A percentile compares a stretch with the other conserved stretches of the same genome.
phyloP scores from a whole-genome alignment of 2,797 vertebrate species.

The Apogon talboti region DNA sequence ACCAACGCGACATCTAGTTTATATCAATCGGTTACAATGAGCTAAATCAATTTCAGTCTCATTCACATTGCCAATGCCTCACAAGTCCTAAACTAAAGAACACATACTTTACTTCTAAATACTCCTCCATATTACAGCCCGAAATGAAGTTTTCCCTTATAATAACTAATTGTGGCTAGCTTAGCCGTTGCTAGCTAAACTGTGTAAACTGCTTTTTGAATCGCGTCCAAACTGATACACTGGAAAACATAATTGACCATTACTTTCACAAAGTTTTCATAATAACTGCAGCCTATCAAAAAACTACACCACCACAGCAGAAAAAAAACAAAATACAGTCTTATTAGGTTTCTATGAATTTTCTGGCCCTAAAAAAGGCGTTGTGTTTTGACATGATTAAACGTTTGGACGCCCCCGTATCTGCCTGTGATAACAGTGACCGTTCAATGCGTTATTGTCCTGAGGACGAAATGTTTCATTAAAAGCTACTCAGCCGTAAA shows the following conservation, averaged over 20 bases:
- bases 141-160: not conserved
- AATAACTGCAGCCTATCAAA: no score
- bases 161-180: no score
- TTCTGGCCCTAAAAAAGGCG: not conserved
- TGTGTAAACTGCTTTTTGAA: not conserved
- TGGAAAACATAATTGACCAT: not conserved
- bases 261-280: not conserved
- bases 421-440: constrained; percentile 11
- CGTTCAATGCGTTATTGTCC: not conserved
- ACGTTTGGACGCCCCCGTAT: constrained; percentile 3
- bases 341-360: not conserved
- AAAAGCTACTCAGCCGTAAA: constrained; percentile 38
- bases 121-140: not conserved
- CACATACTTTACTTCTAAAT: no score
- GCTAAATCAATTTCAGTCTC: no score
- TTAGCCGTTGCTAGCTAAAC: not conserved
- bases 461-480: constrained; percentile 26
- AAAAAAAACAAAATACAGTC: not conserved
- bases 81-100: no score
- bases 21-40: no score
- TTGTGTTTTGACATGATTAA: not conserved
- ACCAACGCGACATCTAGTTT: no score
- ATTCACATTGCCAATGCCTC: no score
- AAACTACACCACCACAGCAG: no score
- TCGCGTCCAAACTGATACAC: not conserved